Evolutionary conservation across 2,888 invertebrate genomes (phyloP), one percentile per base, ranked within the genome.

Genomic region (Corythucha ciliata): DNA sequence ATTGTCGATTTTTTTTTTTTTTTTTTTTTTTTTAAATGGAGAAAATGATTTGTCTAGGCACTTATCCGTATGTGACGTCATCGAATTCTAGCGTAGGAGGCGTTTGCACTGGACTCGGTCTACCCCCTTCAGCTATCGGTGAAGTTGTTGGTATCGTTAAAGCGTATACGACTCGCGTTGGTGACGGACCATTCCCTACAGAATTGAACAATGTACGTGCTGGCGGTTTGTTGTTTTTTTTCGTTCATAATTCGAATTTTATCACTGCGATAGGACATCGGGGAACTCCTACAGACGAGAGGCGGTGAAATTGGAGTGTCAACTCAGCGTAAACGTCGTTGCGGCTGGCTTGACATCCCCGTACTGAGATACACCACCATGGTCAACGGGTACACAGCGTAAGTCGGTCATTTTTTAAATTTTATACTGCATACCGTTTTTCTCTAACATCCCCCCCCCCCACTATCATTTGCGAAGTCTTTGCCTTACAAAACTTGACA

Each of bases 31-130:
- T n/a, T n/a, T n/a, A n/a, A n/a, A n/a, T n/a, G n/a, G n/a, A n/a
- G n/a, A n/a, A n/a, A n/a, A n/a, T n/a, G n/a, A n/a, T n/a, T n/a
- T 18, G 54, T 53, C 16, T 69, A 81, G 84, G 89, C 48, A 97
- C 96, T 4, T 96, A 97, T 71, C 96, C 96, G 0, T 98, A 92
- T 72, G 98, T 98, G 63, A 99, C 98, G 47, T 97, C 96, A 59
- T 96, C 94, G 12, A 99, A 98, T 75, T 97, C 98, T 73, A 94
- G 94, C 67, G 88, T 96, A 63, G 98, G 98, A 45, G 98, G 97
- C 32, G 97, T 96, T 4, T 89, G 92, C 66, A 98, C 98, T 1
- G 89, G 89, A 0, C 77, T 98, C 21, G 98, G 98, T 5, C 72
- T 98, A 52, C 91, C 97, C 1, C 93, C 97, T 2, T 78, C 75